Percentiles rank a stretch among this genome's conserved stretches.
Evolutionary conservation across 2,797 vertebrate species (phyloP).

Genomic region (Natrix natrix): DNA sequence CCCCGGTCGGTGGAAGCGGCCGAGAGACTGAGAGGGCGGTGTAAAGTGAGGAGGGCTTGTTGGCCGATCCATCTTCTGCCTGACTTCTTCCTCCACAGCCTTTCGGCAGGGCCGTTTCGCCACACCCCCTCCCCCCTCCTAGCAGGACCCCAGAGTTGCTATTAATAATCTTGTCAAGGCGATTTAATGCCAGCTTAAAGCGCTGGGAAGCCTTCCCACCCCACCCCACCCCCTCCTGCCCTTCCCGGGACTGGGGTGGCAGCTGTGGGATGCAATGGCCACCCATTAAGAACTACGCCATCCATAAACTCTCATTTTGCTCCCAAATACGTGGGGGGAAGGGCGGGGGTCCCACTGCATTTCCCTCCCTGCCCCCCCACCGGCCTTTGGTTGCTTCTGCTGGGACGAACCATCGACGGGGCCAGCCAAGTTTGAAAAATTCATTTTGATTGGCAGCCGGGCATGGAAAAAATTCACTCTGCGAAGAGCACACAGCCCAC

Average conservation of each 20-base stretch:
- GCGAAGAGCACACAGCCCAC: not conserved
- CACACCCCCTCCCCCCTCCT: not conserved
- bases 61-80: not conserved
- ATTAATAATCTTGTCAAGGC: not conserved
- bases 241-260: not conserved
- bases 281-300: not conserved
- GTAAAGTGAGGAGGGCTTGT: not conserved
- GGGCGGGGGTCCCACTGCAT: not conserved
- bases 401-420: not conserved
- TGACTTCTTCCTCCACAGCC: not conserved
- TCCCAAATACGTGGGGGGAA: not conserved
- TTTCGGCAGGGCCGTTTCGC: not conserved
- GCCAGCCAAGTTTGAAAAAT: not conserved
- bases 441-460: not conserved
- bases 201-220: no score
- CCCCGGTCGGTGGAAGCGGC: not conserved
- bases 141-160: not conserved
- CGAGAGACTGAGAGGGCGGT: not conserved
- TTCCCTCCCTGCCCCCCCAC: no score
- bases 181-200: not conserved
- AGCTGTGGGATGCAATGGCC: not conserved
- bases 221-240: not conserved
- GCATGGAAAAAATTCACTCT: not conserved
- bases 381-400: constrained; percentile 10
- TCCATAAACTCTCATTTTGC: not conserved